phyloP scores from a whole-genome alignment of 2,797 vertebrate genomes.

The Phoeniculus purpureus region DNA sequence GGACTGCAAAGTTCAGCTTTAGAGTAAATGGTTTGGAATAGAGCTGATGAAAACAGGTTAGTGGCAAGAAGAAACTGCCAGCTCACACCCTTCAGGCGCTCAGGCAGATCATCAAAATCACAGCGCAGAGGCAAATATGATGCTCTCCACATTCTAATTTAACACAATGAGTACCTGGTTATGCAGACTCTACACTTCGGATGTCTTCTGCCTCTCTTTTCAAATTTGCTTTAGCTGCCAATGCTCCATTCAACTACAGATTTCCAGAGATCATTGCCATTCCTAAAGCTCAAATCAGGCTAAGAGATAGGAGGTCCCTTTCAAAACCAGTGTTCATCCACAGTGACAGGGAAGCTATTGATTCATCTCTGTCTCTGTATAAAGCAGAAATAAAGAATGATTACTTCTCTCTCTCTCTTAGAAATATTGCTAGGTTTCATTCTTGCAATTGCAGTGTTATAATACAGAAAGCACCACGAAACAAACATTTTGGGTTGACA shows the following conservation, averaged over 20 bases:
- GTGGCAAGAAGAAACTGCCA: background rate
- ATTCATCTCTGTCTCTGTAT: background rate
- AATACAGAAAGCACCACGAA: background rate
- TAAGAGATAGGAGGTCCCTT: background rate
- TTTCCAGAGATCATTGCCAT: background rate
- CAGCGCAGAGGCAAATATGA: background rate
- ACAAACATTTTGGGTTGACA: background rate
- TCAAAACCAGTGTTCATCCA: background rate
- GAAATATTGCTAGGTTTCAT: background rate
- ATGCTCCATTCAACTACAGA: background rate
- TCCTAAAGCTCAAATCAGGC: background rate
- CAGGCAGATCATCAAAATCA: background rate
- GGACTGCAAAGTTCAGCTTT: slow-evolving; percentile 17
- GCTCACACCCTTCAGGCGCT: background rate
- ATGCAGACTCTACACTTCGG: background rate
- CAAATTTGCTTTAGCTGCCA: background rate
- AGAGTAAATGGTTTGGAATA: slow-evolving; percentile 37
- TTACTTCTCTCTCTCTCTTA: background rate
- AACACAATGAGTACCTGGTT: background rate
- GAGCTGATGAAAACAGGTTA: slow-evolving; percentile 9
- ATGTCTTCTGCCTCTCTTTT: background rate
- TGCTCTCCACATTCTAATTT: background rate
- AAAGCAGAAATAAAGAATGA: background rate
- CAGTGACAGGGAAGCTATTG: background rate
- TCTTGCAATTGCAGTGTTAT: background rate